These are phyloP conservation scores for Bufotes viridis DNA, from an alignment of 2,797 vertebrate genomes.

Conservation along the genomic window DNA sequence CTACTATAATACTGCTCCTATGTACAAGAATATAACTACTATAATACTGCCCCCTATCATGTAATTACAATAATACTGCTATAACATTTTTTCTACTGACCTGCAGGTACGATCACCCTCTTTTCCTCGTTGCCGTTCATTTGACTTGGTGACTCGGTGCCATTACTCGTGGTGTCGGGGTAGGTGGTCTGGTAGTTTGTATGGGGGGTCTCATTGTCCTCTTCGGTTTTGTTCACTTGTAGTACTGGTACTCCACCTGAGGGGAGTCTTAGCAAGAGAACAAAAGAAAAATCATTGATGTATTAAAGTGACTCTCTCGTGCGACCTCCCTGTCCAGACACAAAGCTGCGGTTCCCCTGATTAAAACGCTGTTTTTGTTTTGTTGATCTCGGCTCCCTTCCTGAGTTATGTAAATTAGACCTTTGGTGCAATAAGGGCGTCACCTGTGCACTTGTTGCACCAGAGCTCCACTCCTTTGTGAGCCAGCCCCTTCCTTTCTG, in stretches of 20 bases:
- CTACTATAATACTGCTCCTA: constrained; percentile 13
- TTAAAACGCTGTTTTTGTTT: no score
- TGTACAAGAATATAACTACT: constrained; percentile 11
- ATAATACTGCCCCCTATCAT: not conserved
- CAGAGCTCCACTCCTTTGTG: no score
- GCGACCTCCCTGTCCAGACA: no score
- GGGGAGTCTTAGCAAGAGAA: constrained; percentile 74
- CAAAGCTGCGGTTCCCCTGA: no score
- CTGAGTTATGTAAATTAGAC: no score
- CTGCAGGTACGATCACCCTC: constrained; percentile 85
- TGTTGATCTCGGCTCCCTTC: no score
- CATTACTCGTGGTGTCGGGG: constrained; percentile 75
- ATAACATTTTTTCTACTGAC: constrained; percentile 64
- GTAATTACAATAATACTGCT: not conserved
- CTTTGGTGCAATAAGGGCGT: no score
- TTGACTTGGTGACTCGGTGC: constrained; percentile 69
- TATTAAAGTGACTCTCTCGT: not conserved
- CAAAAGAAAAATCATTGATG: not conserved
- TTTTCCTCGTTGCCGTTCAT: constrained; percentile 80
- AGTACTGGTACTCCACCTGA: constrained; percentile 79
- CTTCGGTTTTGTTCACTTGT: constrained; percentile 78
- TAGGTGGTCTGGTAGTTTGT: constrained; percentile 77
- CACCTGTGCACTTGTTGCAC: no score
- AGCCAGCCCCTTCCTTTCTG: no score
- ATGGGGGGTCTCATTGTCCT: constrained; percentile 71